These are phyloP conservation scores for Osmoderma eremita DNA, from an alignment of 2,888 invertebrate species.

Conservation along the genomic window DNA sequence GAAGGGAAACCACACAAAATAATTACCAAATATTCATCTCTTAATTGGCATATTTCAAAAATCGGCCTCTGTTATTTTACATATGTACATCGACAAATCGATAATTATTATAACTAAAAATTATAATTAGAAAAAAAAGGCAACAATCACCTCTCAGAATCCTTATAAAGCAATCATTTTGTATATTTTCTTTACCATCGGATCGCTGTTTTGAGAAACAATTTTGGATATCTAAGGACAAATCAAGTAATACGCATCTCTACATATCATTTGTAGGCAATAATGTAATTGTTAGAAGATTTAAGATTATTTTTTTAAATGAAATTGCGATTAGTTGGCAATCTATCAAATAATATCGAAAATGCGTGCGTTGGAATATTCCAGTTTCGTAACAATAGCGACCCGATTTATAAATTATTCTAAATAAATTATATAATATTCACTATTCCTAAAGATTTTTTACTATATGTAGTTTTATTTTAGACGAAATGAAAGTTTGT, in stretches of 20 bases:
- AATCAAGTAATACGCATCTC: conserved; percentile 18
- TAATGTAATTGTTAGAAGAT: conserved; percentile 17
- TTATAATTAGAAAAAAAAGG: conserved; percentile 11
- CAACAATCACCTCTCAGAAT: conserved; percentile 33
- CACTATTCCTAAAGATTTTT: conserved; percentile 25
- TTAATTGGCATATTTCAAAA: not conserved
- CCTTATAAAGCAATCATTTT: conserved; percentile 31
- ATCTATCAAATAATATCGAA: not conserved
- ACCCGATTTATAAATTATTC: conserved; percentile 4
- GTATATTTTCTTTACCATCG: conserved; percentile 12
- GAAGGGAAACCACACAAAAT: too few relatives aligned
- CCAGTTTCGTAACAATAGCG: conserved; percentile 6
- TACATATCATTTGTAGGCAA: conserved; percentile 37
- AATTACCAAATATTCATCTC: not conserved
- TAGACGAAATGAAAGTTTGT: conserved; percentile 13
- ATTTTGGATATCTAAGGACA: not conserved
- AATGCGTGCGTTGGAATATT: not conserved
- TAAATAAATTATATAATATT: conserved; percentile 23
- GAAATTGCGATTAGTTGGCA: not conserved
- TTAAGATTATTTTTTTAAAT: conserved; percentile 12
- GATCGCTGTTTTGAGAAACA: conserved; percentile 8
- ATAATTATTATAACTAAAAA: conserved; percentile 7
- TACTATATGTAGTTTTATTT: conserved; percentile 21
- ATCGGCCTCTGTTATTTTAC: conserved; percentile 22
- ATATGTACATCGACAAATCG: conserved; percentile 3